A percentile compares a stretch with the other conserved stretches of the same genome.
These are phyloP conservation scores for Heliothis virescens DNA, from an alignment of 1,140 invertebrate species.

Conservation along the genomic window DNA sequence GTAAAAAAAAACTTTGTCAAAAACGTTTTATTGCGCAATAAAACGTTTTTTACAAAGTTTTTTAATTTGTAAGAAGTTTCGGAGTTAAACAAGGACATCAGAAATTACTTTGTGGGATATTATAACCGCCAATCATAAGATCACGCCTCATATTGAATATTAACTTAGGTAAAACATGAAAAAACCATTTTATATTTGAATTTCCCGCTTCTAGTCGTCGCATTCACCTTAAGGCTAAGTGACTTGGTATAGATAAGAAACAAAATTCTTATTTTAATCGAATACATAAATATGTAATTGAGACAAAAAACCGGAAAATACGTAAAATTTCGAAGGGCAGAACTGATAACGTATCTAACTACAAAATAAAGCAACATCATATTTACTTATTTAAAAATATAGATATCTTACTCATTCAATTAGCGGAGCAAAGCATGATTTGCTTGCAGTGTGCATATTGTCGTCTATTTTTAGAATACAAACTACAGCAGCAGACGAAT, in stretches of 20 bases:
- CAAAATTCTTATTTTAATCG: conserved; percentile 31
- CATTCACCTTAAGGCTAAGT: conserved; percentile 66
- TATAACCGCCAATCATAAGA: no score
- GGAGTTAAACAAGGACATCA: no score
- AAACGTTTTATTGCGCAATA: no score
- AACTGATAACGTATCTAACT: background rate
- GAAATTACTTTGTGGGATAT: no score
- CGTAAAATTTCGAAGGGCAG: background rate
- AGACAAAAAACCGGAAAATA: conserved; percentile 1
- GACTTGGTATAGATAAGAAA: conserved; percentile 66
- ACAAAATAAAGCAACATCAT: background rate
- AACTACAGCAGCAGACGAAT: conserved; percentile 76
- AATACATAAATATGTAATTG: background rate
- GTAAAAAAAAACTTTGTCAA: no score
- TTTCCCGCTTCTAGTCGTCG: no score
- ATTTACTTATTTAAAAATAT: background rate
- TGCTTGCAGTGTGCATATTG: conserved; percentile 73
- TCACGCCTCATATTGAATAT: no score
- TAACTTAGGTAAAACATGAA: no score
- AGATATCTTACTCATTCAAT: conserved; percentile 45
- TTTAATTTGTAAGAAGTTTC: no score
- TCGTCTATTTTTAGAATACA: conserved; percentile 80
- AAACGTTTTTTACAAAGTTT: no score
- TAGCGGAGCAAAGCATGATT: conserved; percentile 69
- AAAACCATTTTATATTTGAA: no score